Conservation (phyloP, 2,888 invertebrate genomes). For the Cerastoderma edule region DNA sequence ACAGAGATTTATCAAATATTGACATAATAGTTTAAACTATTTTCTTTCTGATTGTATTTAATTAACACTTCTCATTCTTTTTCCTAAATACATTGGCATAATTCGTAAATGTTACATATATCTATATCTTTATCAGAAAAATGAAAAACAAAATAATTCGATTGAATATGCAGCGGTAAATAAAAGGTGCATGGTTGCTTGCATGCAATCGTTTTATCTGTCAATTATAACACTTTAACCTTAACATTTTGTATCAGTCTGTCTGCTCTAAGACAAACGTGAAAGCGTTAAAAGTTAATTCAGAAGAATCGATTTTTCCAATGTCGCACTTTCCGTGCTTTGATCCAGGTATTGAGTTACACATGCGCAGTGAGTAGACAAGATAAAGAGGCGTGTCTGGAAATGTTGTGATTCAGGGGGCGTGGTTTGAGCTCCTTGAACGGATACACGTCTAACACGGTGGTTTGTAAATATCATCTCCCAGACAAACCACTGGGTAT, state of each 20-base stretch:
- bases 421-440: constrained; percentile 7
- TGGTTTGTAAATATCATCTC: neutral
- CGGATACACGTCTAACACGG: neutral
- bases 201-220: too few relatives aligned
- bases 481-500: neutral
- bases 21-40: constrained; percentile 28
- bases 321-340: neutral
- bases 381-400: constrained; percentile 16
- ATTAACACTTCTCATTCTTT: too few relatives aligned
- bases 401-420: neutral
- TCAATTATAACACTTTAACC: too few relatives aligned
- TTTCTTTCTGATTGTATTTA: constrained; percentile 34
- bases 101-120: too few relatives aligned
- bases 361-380: constrained; percentile 25
- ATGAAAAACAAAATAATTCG: too few relatives aligned
- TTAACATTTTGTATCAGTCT: too few relatives aligned
- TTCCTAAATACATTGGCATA: too few relatives aligned
- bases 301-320: constrained; percentile 4
- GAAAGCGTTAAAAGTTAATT: too few relatives aligned
- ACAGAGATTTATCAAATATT: constrained; percentile 28
- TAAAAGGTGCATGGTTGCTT: too few relatives aligned
- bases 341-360: constrained; percentile 9
- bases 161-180: too few relatives aligned
- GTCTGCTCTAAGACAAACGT: too few relatives aligned
- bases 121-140: too few relatives aligned